Conservation (phyloP, 2,888 invertebrate genomes). For the Octonoba sinensis region DNA sequence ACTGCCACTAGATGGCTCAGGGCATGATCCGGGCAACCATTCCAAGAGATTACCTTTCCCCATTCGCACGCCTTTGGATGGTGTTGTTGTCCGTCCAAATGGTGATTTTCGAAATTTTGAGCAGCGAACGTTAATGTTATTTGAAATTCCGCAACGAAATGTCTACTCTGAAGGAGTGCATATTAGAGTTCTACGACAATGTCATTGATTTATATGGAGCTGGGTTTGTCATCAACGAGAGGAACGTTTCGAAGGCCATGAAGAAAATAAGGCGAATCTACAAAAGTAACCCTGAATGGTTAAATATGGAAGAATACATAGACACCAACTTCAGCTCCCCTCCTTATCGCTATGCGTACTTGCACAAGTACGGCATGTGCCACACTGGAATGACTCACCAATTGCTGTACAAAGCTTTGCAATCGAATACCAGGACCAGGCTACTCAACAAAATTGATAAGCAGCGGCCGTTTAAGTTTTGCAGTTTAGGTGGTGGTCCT, state of each 20-base stretch:
- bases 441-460: background rate
- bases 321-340: slow-evolving; percentile 12
- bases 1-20: no score
- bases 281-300: slow-evolving; percentile 5
- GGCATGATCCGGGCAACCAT: no score
- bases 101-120: no score
- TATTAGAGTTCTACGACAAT: background rate
- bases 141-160: no score
- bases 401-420: background rate
- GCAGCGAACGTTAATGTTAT: no score
- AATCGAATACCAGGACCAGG: background rate
- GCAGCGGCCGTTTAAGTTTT: no score
- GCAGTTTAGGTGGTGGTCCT: no score
- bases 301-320: background rate
- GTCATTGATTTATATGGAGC: background rate
- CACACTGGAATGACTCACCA: slow-evolving; percentile 14
- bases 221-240: background rate
- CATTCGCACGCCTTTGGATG: no score
- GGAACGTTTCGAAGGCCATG: background rate
- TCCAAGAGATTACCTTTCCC: no score
- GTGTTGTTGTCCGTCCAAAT: no score
- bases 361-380: slow-evolving; percentile 18
- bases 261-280: slow-evolving; percentile 11
- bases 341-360: slow-evolving; percentile 14
- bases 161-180: no score